phyloP scores from a whole-genome alignment of 1,140 invertebrate species.

The Notospermus geniculatus region DNA sequence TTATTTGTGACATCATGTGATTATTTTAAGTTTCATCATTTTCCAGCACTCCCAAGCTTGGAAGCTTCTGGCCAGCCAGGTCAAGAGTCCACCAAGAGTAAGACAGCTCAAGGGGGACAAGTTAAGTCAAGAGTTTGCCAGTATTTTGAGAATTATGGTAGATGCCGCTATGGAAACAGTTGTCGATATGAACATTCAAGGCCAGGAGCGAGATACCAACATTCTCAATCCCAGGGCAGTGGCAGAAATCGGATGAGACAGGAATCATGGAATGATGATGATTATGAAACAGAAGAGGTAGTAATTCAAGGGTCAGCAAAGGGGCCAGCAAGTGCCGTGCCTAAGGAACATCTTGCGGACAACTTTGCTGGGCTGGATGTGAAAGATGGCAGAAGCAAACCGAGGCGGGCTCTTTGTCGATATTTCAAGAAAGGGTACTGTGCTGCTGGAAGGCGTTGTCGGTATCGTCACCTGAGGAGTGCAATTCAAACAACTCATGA shows the following conservation, averaged over 20 bases:
- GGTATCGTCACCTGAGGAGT: constrained; percentile 24
- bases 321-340: too few species aligned
- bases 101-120: background rate
- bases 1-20: background rate
- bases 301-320: too few species aligned
- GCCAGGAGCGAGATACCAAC: background rate
- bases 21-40: background rate
- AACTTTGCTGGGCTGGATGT: too few species aligned
- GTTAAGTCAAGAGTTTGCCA: constrained; percentile 19
- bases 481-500: background rate
- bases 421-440: constrained; percentile 29
- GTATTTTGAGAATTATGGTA: constrained; percentile 18
- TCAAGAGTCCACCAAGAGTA: too few species aligned
- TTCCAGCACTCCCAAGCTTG: background rate
- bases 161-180: constrained; percentile 23
- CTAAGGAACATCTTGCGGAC: too few species aligned
- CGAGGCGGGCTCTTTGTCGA: constrained; percentile 13
- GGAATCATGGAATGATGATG: too few species aligned
- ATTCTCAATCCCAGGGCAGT: background rate
- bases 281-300: too few species aligned
- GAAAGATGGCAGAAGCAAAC: background rate
- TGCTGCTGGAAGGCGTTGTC: constrained; percentile 30
- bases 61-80: background rate
- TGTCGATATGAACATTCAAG: constrained; percentile 27
- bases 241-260: background rate